Evolutionary conservation across 2,797 vertebrate genomes (phyloP).

Genomic region (Muscicapa comitata): DNA sequence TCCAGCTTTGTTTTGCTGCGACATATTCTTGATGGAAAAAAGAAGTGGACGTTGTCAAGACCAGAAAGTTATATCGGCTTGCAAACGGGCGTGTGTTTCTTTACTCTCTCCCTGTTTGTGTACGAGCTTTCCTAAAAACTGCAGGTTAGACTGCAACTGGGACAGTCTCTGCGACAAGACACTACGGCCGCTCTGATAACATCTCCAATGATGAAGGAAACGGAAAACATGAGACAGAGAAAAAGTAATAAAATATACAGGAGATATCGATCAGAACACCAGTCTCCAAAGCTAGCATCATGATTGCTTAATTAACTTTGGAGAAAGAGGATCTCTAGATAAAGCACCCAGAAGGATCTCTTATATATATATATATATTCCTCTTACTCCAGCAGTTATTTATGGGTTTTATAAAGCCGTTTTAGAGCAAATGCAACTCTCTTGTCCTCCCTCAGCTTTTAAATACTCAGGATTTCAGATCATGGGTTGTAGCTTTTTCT

Average conservation of each 20-base stretch:
- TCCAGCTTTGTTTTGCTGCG: neutral
- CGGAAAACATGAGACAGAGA: neutral
- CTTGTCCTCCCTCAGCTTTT: neutral
- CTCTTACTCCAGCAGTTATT: neutral
- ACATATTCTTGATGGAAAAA: neutral
- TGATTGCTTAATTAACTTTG: slow-evolving; percentile 13
- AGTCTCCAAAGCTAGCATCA: neutral
- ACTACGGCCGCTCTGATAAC: neutral
- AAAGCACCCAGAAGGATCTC: neutral
- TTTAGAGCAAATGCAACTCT: neutral
- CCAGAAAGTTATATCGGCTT: neutral
- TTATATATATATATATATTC: neutral
- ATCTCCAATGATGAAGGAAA: slow-evolving; percentile 45
- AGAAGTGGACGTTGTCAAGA: neutral
- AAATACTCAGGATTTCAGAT: neutral
- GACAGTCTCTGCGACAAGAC: neutral
- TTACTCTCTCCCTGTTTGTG: neutral
- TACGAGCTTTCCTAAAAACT: neutral
- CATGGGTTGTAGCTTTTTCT: neutral
- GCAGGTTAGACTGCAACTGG: neutral
- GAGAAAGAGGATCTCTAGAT: neutral
- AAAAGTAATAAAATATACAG: slow-evolving; percentile 30
- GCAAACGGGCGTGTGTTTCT: neutral
- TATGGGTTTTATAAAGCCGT: neutral
- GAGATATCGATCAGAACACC: slow-evolving; percentile 39